Evolutionary conservation across 2,888 invertebrate genomes (phyloP).

Genomic region (Amblyjoppa fuscipennis): DNA sequence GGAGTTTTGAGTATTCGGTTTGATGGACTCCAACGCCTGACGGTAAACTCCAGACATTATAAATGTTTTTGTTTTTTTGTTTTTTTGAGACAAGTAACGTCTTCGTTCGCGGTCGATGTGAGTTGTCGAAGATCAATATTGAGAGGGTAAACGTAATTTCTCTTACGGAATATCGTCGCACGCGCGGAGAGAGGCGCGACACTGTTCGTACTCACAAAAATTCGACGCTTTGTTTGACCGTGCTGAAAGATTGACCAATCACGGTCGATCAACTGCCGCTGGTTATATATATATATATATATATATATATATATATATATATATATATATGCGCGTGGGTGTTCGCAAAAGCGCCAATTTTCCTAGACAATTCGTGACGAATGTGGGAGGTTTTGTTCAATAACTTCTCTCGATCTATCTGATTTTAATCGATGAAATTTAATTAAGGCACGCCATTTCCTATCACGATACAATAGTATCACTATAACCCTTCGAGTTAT

Average conservation of each 20-base stretch:
- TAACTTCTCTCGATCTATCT: neutral
- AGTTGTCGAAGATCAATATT: conserved; percentile 13
- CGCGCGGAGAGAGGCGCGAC: neutral
- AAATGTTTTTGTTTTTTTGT: neutral
- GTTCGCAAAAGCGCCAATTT: neutral
- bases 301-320: neutral
- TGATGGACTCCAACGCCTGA: conserved; percentile 78
- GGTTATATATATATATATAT: neutral
- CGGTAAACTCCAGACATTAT: conserved; percentile 80
- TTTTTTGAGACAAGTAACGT: neutral
- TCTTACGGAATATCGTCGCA: neutral
- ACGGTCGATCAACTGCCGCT: neutral
- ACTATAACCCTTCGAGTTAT: conserved; percentile 43
- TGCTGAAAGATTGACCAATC: conserved; percentile 12
- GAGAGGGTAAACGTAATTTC: neutral
- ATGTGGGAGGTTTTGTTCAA: neutral
- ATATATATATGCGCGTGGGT: neutral
- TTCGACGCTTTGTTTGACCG: conserved; percentile 1
- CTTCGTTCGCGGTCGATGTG: neutral
- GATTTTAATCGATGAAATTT: conserved; percentile 60
- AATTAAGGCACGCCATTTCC: conserved; percentile 74
- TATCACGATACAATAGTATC: conserved; percentile 68
- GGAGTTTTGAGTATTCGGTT: conserved; percentile 79
- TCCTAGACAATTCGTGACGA: neutral
- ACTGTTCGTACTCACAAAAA: neutral